Evolutionary conservation across 1,140 invertebrate genomes (phyloP).

Genomic region (Portunus trituberculatus): DNA sequence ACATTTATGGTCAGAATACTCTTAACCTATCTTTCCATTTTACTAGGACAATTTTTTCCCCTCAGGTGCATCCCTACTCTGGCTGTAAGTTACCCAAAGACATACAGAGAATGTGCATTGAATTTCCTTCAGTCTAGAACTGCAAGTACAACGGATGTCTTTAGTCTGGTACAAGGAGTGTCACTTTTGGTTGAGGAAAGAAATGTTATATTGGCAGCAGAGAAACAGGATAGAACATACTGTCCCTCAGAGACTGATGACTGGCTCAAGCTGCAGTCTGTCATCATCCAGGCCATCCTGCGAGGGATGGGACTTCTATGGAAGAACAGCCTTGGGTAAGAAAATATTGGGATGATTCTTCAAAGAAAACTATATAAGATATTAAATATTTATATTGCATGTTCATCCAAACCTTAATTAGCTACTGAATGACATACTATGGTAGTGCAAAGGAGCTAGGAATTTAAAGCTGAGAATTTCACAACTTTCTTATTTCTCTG

Average conservation of each 20-base stretch:
- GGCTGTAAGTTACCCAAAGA: background rate
- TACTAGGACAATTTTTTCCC: background rate
- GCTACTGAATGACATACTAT: too few relatives aligned
- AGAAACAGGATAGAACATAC: background rate
- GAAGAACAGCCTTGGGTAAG: conserved; percentile 8
- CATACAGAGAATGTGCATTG: conserved; percentile 18
- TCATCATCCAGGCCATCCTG: background rate
- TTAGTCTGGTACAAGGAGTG: background rate
- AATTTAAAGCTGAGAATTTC: too few relatives aligned
- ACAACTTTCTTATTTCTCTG: background rate
- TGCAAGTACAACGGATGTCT: background rate
- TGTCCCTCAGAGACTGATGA: background rate
- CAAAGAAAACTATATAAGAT: too few relatives aligned
- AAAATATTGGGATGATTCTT: background rate
- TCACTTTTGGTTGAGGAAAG: conserved; percentile 48
- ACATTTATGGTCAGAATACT: background rate
- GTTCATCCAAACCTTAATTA: too few relatives aligned
- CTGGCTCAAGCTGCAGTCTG: background rate
- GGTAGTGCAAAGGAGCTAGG: too few relatives aligned
- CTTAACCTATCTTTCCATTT: background rate
- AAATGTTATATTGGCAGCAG: background rate
- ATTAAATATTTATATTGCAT: too few relatives aligned
- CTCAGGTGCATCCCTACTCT: conserved; percentile 42
- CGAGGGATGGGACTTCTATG: conserved; percentile 1
- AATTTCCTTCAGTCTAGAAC: background rate